Percentiles rank a stretch among this genome's conserved stretches.
Evolutionary conservation across 2,888 invertebrate genomes (phyloP).

Genomic region (Scrobipalpa atriplicella): DNA sequence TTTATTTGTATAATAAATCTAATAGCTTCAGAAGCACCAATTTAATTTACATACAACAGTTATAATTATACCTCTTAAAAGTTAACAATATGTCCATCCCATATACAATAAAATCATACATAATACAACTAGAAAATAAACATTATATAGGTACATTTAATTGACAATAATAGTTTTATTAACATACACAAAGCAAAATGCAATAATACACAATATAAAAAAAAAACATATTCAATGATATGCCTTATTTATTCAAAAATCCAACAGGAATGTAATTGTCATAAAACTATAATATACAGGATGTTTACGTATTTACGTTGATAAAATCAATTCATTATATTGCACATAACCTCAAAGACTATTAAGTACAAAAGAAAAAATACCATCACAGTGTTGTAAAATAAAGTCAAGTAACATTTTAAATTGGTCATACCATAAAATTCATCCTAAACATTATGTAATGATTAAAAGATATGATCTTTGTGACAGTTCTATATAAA

Average conservation of each 20-base stretch:
- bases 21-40: conserved; percentile 71
- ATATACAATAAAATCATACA: conserved; percentile 31
- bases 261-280: conserved; percentile 28
- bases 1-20: conserved; percentile 56
- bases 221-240: background rate
- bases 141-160: background rate
- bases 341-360: conserved; percentile 19
- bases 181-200: background rate
- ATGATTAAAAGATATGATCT: background rate
- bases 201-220: background rate
- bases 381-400: conserved; percentile 17
- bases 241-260: background rate
- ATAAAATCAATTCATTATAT: conserved; percentile 19
- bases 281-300: conserved; percentile 17
- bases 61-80: conserved; percentile 57
- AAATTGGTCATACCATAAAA: conserved; percentile 19
- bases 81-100: conserved; percentile 53
- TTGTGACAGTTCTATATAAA: background rate
- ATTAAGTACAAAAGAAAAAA: conserved; percentile 27
- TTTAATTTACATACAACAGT: conserved; percentile 65
- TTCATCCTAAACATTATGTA: background rate
- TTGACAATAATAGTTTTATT: background rate
- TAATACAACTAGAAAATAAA: conserved; percentile 9
- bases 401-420: background rate
- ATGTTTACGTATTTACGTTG: conserved; percentile 8